Conservation (phyloP, 2,113 vertebrate genomes). For the Colaptes auratus region DNA sequence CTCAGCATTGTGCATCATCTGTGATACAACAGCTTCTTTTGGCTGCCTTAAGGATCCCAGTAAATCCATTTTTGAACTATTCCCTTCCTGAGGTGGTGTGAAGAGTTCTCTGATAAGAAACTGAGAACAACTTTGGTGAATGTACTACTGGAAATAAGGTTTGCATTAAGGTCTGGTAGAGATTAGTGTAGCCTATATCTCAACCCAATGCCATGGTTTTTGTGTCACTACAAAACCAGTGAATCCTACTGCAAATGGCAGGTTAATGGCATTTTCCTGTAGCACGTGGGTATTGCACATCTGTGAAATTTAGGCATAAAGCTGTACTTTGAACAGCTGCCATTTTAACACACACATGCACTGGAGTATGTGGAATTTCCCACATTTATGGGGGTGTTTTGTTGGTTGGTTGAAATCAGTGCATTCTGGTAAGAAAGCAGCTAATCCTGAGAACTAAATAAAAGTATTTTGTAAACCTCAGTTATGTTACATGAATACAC, state of each 20-base stretch:
- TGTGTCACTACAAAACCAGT: not conserved
- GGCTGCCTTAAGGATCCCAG: not conserved
- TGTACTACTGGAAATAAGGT: not conserved
- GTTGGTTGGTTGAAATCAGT: not conserved
- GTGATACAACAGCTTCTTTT: not conserved
- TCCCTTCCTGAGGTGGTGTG: not conserved
- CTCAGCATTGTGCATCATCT: not conserved
- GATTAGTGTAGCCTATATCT: not conserved
- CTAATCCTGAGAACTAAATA: not conserved
- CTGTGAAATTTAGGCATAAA: not conserved
- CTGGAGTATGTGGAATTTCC: not conserved
- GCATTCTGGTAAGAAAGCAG: not conserved
- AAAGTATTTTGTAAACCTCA: not conserved
- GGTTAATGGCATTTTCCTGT: not conserved
- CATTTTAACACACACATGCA: not conserved
- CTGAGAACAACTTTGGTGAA: not conserved
- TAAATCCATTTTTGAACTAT: not conserved
- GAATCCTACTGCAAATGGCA: not conserved
- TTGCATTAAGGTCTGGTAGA: not conserved
- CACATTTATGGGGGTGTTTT: no score
- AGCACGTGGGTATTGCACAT: rapidly evolving
- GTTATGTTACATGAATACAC: not conserved
- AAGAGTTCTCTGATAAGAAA: not conserved
- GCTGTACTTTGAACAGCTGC: not conserved
- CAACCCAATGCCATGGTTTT: not conserved